Evolutionary conservation across 2,797 vertebrate species (phyloP), one percentile per base, ranked within the genome.

Genomic region (Falco peregrinus): DNA sequence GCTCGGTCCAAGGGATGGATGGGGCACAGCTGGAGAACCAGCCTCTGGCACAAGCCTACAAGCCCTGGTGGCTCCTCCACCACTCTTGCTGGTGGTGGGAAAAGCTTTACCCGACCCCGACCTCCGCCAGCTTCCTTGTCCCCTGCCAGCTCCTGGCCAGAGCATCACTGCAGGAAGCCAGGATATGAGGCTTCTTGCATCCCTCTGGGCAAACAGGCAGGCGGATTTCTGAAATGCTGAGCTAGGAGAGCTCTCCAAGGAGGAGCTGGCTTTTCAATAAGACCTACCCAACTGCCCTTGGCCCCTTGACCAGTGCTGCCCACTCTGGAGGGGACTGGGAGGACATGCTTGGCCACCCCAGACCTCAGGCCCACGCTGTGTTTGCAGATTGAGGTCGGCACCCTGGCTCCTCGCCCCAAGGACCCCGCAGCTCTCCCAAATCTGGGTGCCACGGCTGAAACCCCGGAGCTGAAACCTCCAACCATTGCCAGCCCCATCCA

Each of bases 301-400:
- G 19, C 16, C 48, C 39, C 33, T 25, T 0, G 8, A 7, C 15
- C 20, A 3, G 26, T 9, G 14, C 10, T 43, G 18, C 12, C 64
- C 20, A 7, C 4, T 8, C 69, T 13, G 10, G 8, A 29, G 12
- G 13, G 45, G 15, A 31, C 37, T 1, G 1, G 24, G 53, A 73
- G n/a, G 64, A 33, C 54, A 48, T 4, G 0, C 56, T 39, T 0
- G 1, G 19, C 5, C 3, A 0, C n/a, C 24, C 43, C 57, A 56
- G 2, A 50, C 35, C 70, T 88, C 28, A 57, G 11, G 0, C 31
- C 64, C 87, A 10, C 56, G 45, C 73, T 87, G 9, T 82, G 22
- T 59, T 76, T 74, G 79, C 97, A 99, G 98, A 97, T 98, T 28
- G 98, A 98, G 87, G 97, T 98, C 14, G 98, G 96, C 59, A 98